Base-by-base conservation (phyloP, 35 echinoderm and acorn worm genomes). In the Acanthaster planci region DNA sequence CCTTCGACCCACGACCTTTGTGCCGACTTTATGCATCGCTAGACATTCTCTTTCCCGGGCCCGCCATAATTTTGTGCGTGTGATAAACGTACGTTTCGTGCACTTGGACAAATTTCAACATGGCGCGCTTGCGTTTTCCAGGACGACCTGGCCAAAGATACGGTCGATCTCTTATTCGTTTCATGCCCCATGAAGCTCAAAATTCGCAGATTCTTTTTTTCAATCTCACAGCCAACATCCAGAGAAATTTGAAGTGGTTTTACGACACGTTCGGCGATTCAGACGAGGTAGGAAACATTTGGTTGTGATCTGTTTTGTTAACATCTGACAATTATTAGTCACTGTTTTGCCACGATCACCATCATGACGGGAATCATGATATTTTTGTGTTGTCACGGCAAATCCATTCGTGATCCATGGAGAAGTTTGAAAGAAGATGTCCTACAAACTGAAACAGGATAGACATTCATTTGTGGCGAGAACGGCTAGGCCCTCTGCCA, bases 241-340 rank as follows among this genome's bases (percentile, higher is more conserved):
- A 92, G 84, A 88, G 84, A 78, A 92, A 92, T 90, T 90, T 97
- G 51, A 89, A 86, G 90, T 85, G 87, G 80, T 97, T 97, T 81
- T 92, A 92, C 55, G 94, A 97, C 79, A 83, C 92, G 6, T 92
- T 97, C 72, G 94, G 94, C 17, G 94, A 97, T n/a, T 97, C 94
- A 10, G 94, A 97, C 83, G 94, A 97, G 94, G 94, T 97, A 90
- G 58, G 50, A 75, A 47, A 38, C 40, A 50, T 16, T 8, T 40
- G 36, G 30, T 21, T 38, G 59, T 40, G 0, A 29, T 80, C 15
- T 42, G 10, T 54, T 82, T 38, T 38, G n/a, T n/a, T n/a, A n/a
- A n/a, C n/a, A n/a, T n/a, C n/a, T n/a, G n/a, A n/a, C n/a, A n/a
- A n/a, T 26, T 36, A 53, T 53, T 15, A 22, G 8, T 44, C n/a